phyloP scores from a whole-genome alignment of 2,797 vertebrate species.

The Moxostoma hubbsi region DNA sequence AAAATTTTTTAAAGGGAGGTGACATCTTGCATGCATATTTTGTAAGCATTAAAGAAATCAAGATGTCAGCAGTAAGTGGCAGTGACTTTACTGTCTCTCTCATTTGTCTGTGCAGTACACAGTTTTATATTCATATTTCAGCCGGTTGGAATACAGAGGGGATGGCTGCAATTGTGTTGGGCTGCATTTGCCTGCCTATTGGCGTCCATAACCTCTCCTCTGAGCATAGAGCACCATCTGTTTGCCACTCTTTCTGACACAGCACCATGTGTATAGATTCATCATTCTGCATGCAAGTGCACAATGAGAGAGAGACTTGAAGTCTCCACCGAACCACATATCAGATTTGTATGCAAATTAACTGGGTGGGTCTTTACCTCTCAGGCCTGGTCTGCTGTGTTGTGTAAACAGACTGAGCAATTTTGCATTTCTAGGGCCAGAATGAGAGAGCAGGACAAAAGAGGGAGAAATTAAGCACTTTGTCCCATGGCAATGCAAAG shows the following conservation, averaged over 20 bases:
- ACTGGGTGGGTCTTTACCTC: slow-evolving; percentile 4
- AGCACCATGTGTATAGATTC: slow-evolving; percentile 41
- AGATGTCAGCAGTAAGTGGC: slow-evolving; percentile 27
- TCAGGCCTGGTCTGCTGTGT: background rate
- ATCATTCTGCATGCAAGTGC: slow-evolving; percentile 40
- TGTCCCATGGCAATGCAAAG: background rate
- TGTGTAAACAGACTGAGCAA: slow-evolving; percentile 4
- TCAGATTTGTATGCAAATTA: slow-evolving; percentile 36
- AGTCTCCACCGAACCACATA: background rate
- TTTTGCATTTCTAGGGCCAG: slow-evolving; percentile 2
- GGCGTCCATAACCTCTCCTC: slow-evolving; percentile 45
- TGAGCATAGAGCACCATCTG: slow-evolving; percentile 46
- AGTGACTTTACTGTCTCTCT: slow-evolving; percentile 19
- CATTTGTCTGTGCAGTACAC: slow-evolving; percentile 24
- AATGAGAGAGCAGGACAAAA: slow-evolving; percentile 4
- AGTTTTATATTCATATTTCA: slow-evolving; percentile 28
- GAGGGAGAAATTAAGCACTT: slow-evolving; percentile 10
- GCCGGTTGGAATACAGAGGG: slow-evolving; percentile 7
- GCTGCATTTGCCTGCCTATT: slow-evolving; percentile 32
- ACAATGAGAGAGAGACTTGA: slow-evolving; percentile 20
- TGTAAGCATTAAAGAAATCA: slow-evolving; percentile 31
- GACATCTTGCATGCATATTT: background rate
- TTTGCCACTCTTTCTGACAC: slow-evolving; percentile 41
- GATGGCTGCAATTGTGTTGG: slow-evolving; percentile 21
- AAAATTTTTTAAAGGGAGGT: background rate